Conservation (phyloP, 2,113 vertebrate genomes). For the Ophthalmolycus amberensis region DNA sequence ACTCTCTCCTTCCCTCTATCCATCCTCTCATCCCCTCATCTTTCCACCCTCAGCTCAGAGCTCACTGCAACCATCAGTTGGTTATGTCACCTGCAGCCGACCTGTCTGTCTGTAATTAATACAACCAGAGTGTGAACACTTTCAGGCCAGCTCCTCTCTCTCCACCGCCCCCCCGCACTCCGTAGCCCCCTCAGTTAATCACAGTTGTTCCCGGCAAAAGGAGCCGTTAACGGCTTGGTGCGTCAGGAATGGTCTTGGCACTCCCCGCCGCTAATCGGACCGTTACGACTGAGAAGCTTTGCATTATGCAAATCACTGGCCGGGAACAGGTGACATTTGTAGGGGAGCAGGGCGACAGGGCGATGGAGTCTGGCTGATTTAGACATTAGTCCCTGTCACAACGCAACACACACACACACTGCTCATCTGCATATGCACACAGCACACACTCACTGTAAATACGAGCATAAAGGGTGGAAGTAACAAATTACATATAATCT, state of each 20-base stretch:
- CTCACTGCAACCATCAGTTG: conserved; percentile 34
- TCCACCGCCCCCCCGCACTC: conserved; percentile 29
- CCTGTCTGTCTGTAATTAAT: conserved; percentile 77
- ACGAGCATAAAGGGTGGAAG: conserved; percentile 56
- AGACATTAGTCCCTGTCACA: conserved; percentile 99
- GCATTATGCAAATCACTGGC: conserved; percentile 99
- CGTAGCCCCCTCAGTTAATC: conserved; percentile 87
- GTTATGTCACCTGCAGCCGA: conserved; percentile 55
- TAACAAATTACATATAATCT: conserved; percentile 18
- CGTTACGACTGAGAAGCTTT: conserved; percentile 99
- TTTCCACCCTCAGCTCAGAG: not conserved
- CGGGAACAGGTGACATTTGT: conserved; percentile 99
- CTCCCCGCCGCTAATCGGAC: conserved; percentile 98
- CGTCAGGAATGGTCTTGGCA: conserved; percentile 95
- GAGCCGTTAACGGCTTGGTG: conserved; percentile 88
- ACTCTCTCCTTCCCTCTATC: not conserved
- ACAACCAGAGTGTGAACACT: conserved; percentile 64
- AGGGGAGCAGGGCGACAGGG: conserved; percentile 86
- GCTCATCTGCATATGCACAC: conserved; percentile 84
- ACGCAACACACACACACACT: conserved; percentile 79
- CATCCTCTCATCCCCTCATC: not conserved
- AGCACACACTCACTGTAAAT: conserved; percentile 55
- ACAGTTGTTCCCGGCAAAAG: conserved; percentile 86
- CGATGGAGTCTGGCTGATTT: conserved; percentile 92
- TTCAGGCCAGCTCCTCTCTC: conserved; percentile 50